A percentile compares a stretch with the other conserved stretches of the same genome.
Conservation (phyloP, 2,113 vertebrate species). For the Herpetotheres cachinnans region DNA sequence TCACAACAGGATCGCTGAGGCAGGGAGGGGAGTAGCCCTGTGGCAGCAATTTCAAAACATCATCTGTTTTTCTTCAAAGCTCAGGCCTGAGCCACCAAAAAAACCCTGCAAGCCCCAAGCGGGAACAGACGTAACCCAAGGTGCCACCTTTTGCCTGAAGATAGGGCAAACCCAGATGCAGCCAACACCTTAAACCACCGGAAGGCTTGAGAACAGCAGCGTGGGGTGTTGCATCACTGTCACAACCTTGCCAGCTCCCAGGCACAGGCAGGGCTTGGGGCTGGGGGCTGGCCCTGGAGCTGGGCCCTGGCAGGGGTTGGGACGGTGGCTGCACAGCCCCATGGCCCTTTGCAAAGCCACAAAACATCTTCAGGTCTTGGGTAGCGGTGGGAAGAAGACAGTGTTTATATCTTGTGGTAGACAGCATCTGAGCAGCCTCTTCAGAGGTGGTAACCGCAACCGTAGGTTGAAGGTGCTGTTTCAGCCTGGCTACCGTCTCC, state of each 20-base stretch:
- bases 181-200: neutral
- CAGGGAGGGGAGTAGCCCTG: neutral
- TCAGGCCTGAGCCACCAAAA: neutral
- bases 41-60: neutral
- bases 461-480: fast-evolving
- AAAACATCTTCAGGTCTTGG: neutral
- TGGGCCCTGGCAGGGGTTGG: fast-evolving
- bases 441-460: neutral
- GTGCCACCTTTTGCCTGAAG: fast-evolving
- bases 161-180: neutral
- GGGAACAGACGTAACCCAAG: neutral
- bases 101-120: fast-evolving
- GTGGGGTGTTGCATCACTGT: fast-evolving
- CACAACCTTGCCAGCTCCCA: neutral
- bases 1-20: neutral
- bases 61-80: neutral
- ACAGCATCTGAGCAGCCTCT: neutral
- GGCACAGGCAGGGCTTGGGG: neutral
- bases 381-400: fast-evolving
- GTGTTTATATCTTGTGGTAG: too few species aligned
- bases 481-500: neutral
- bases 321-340: fast-evolving
- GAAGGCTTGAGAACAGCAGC: neutral
- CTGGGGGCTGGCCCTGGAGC: too few species aligned
- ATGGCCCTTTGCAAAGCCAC: fast-evolving